A percentile compares a stretch with the other conserved stretches of the same genome.
phyloP scores from a whole-genome alignment of 2,888 invertebrate genomes.

The Crocallis elinguaria region DNA sequence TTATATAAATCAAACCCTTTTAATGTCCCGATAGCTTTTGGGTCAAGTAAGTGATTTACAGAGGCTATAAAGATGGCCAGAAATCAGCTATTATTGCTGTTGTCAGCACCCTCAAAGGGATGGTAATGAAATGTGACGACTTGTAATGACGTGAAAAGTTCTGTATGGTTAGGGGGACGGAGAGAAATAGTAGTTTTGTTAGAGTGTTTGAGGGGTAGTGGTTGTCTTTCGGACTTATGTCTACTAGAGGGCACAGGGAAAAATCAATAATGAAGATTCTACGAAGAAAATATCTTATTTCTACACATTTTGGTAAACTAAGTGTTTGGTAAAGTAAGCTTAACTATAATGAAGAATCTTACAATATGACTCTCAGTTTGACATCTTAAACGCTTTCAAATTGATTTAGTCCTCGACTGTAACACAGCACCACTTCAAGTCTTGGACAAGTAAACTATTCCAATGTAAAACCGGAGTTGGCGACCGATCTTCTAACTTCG shows the following conservation, averaged over 20 bases:
- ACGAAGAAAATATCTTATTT: neutral
- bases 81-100: conserved; percentile 67
- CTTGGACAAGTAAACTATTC: conserved; percentile 43
- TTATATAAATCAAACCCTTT: conserved; percentile 82
- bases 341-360: too few relatives aligned
- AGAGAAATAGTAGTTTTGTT: conserved; percentile 14
- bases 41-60: conserved; percentile 81
- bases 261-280: neutral
- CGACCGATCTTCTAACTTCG: conserved; percentile 39
- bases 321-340: too few relatives aligned
- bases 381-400: conserved; percentile 9
- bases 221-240: neutral
- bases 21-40: conserved; percentile 72
- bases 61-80: conserved; percentile 72
- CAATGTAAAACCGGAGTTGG: conserved; percentile 44
- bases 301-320: too few relatives aligned
- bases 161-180: conserved; percentile 23
- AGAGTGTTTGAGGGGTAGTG: neutral
- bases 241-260: neutral
- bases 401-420: conserved; percentile 21
- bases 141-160: conserved; percentile 38
- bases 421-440: conserved; percentile 25
- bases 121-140: conserved; percentile 61
- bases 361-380: too few relatives aligned
- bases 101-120: conserved; percentile 69